Evolutionary conservation across 2,113 vertebrate species (phyloP), one percentile per base, ranked within the genome.

Genomic region (Nyctibius bracteatus): DNA sequence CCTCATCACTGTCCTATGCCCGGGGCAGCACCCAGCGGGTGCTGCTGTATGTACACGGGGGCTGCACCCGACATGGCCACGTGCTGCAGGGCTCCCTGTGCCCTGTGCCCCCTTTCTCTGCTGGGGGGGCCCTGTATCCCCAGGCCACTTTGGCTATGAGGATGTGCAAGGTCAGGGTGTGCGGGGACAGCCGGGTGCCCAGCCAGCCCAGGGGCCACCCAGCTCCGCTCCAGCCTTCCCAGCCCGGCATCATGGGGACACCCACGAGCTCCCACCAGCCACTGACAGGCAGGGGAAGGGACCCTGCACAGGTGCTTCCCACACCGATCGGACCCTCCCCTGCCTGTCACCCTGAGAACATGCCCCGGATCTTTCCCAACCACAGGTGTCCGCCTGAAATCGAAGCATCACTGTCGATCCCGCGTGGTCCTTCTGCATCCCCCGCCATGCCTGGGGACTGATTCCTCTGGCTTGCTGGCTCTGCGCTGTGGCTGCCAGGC

Each of bases 291-390:
- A 25, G 28, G 41, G n/a, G 46, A 57, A 39, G 43, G 51, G 47
- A n/a, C 51, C 27, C 37, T n/a, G 27, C n/a, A n/a, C n/a, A n/a
- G n/a, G n/a, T 22, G 8, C 4, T 81, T 20, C 39, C 39, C 0
- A 0, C 66, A 31, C 13, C 0, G 0, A 46, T 4, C 3, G 24
- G 41, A 59, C 41, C 20, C 16, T 49, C 35, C 30, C 33, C n/a
- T 19, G 16, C 12, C n/a, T 14, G 23, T 28, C 47, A 63, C 37
- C 25, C 82, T 37, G 28, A 41, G 39, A 52, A 73, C 49, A 8
- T 2, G 2, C 2, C 3, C 35, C 23, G 22, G 28, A 28, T 27
- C n/a, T 39, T 20, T 43, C 35, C 18, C 33, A 46, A 37, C 39
- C 0, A 1, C 47, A 21, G 41, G 21, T 31, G 6, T 46, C 62